These are phyloP conservation scores for Sebastes minor DNA, from an alignment of 2,797 vertebrate genomes.

Conservation along the genomic window DNA sequence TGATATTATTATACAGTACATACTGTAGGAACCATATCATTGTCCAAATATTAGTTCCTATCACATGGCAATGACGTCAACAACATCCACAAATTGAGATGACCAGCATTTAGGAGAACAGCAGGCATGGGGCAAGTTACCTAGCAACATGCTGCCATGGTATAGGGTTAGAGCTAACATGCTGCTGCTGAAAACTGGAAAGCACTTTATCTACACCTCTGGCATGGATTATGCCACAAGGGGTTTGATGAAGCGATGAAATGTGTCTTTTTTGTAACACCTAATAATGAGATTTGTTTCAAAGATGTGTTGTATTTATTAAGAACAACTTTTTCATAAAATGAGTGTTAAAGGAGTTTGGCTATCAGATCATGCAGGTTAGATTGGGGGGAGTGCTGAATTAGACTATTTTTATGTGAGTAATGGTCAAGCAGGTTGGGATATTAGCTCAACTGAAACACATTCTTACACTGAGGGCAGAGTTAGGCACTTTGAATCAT, in stretches of 20 bases:
- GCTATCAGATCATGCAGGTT: neutral
- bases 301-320: neutral
- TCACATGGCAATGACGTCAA: neutral
- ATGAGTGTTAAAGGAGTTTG: neutral
- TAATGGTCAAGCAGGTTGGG: neutral
- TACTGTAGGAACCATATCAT: neutral
- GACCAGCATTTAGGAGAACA: conserved; percentile 20
- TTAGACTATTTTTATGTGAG: neutral
- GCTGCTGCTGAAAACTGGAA: conserved; percentile 1
- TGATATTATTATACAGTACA: neutral
- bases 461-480: too few relatives aligned
- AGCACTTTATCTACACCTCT: neutral
- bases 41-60: neutral
- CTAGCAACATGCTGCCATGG: conserved; percentile 27
- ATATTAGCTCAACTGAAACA: neutral
- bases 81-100: neutral
- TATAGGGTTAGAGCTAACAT: neutral
- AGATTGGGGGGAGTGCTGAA: neutral
- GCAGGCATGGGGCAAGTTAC: conserved; percentile 21
- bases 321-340: neutral
- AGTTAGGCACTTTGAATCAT: too few relatives aligned
- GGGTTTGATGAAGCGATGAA: neutral
- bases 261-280: neutral
- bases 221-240: neutral
- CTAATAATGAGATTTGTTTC: conserved; percentile 7